Percentiles rank a stretch among this genome's conserved stretches.
These are phyloP conservation scores for Pimephales promelas DNA, from an alignment of 2,113 vertebrate species.

Conservation along the genomic window DNA sequence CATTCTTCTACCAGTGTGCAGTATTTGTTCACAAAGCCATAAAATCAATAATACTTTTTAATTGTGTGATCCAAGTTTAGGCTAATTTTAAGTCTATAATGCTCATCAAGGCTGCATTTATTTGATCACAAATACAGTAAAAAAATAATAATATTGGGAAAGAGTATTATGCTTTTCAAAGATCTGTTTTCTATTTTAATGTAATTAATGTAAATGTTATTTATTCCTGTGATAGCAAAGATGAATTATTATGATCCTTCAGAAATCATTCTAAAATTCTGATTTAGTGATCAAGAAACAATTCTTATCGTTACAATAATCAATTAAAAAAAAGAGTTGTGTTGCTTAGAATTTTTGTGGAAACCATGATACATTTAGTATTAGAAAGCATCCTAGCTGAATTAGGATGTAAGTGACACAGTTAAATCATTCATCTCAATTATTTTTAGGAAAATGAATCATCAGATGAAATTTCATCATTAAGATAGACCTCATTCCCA, in stretches of 20 bases:
- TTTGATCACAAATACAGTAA: not conserved
- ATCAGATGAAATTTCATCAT: not conserved
- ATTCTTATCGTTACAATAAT: not conserved
- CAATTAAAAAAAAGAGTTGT: not conserved
- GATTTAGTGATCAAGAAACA: not conserved
- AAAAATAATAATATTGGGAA: not conserved
- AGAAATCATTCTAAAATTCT: not conserved
- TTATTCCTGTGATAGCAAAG: not conserved
- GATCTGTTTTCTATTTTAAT: not conserved
- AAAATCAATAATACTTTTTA: too few species aligned
- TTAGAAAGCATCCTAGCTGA: not conserved
- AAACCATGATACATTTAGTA: not conserved
- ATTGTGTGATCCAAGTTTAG: not conserved
- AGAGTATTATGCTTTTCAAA: too few species aligned
- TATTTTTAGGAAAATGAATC: not conserved
- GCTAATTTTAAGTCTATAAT: too few species aligned
- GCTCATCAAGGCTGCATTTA: not conserved
- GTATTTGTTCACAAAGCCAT: too few species aligned
- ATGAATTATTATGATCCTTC: not conserved
- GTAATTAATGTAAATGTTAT: not conserved
- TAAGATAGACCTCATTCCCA: not conserved
- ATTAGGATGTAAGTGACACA: not conserved
- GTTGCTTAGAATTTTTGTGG: not conserved
- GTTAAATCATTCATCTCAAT: not conserved
- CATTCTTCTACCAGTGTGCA: too few species aligned